Percentiles rank a stretch among this genome's conserved stretches.
Conservation (phyloP, 2,888 invertebrate genomes). For the Adineta ricciae region DNA sequence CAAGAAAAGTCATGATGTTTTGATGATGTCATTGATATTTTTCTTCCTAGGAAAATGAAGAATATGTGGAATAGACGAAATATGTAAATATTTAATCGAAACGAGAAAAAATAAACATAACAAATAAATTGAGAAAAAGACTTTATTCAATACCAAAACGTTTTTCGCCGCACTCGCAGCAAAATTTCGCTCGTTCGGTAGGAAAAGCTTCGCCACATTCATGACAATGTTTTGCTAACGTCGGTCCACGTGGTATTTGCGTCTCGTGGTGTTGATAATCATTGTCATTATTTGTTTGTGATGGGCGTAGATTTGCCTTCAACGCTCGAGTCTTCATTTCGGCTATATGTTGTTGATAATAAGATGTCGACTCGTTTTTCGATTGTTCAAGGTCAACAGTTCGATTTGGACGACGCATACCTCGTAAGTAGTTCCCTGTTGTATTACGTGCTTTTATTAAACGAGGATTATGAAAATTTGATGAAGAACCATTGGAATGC, state of each 20-base stretch:
- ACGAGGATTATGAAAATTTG: neutral
- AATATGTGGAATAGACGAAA: too few species aligned
- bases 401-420: neutral
- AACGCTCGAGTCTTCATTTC: neutral
- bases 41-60: too few species aligned
- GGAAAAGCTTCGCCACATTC: conserved; percentile 81
- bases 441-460: neutral
- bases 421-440: neutral
- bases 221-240: conserved; percentile 68
- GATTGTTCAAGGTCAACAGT: neutral
- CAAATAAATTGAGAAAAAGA: neutral
- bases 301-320: neutral
- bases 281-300: neutral
- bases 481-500: neutral
- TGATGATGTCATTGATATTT: too few species aligned
- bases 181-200: conserved; percentile 72
- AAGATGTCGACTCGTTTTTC: neutral
- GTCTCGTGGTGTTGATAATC: neutral
- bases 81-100: too few species aligned
- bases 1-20: too few species aligned
- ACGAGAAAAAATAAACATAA: too few species aligned
- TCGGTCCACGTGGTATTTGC: neutral
- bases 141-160: conserved; percentile 46
- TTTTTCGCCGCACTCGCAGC: conserved; percentile 78
- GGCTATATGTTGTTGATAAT: neutral